These are phyloP conservation scores for Balaeniceps rex DNA, from an alignment of 2,113 vertebrate genomes.

Conservation along the genomic window DNA sequence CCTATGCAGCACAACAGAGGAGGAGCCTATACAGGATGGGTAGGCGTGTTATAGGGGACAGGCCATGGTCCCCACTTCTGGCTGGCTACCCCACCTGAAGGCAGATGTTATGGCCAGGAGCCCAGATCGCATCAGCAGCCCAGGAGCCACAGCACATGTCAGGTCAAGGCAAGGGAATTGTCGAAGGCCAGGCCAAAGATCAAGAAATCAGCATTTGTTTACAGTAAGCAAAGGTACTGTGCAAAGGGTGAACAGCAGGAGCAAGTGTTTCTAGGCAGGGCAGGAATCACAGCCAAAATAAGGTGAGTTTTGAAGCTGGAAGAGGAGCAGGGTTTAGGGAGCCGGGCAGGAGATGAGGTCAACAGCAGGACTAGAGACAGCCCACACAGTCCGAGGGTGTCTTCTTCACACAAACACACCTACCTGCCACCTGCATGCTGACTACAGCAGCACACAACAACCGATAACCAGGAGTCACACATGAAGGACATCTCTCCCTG, in stretches of 20 bases:
- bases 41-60: rapidly evolving
- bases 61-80: rapidly evolving
- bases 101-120: neutral
- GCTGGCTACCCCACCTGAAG: neutral
- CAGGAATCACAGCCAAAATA: neutral
- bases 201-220: neutral
- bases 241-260: neutral
- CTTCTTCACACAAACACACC: neutral
- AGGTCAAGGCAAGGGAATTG: neutral
- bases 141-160: neutral
- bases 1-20: neutral
- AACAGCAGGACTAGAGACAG: neutral
- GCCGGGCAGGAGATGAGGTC: neutral
- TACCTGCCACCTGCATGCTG: neutral
- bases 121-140: neutral
- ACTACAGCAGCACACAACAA: neutral
- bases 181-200: neutral
- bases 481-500: rapidly evolving
- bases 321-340: neutral
- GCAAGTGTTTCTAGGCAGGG: neutral
- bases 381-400: rapidly evolving
- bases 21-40: rapidly evolving
- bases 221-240: neutral
- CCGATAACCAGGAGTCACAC: neutral
- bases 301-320: neutral